phyloP scores from a whole-genome alignment of 2,888 invertebrate genomes.

The Drosophila glabriapex region DNA sequence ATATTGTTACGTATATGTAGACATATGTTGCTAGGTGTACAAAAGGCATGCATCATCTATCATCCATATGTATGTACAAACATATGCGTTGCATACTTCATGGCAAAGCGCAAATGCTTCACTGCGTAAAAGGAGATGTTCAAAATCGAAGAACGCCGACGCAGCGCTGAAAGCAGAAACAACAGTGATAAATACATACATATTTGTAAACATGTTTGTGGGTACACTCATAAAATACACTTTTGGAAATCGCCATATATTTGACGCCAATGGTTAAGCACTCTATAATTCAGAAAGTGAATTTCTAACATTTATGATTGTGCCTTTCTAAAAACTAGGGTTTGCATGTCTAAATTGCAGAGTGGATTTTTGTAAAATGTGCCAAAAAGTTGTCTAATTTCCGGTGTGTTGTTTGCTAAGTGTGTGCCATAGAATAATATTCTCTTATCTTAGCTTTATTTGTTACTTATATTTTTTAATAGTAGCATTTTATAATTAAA shows the following conservation, averaged over 20 bases:
- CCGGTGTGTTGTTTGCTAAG: not conserved
- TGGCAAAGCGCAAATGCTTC: not conserved
- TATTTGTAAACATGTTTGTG: not conserved
- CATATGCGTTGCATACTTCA: not conserved
- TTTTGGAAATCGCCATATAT: not conserved
- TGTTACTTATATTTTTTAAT: not conserved
- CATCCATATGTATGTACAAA: not conserved
- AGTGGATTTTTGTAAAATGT: not conserved
- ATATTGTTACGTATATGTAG: not conserved
- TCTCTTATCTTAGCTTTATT: not conserved
- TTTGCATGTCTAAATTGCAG: not conserved
- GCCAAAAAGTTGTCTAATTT: not conserved
- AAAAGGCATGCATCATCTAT: not conserved
- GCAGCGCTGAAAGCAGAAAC: constrained; percentile 34
- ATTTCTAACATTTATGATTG: not conserved
- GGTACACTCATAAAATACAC: not conserved
- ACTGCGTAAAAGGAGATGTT: constrained; percentile 38
- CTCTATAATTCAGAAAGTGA: not conserved
- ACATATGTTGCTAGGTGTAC: not conserved
- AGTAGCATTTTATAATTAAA: not conserved
- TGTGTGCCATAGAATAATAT: not conserved
- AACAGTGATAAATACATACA: constrained; percentile 2
- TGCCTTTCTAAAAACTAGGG: not conserved
- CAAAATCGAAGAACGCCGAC: constrained; percentile 56
- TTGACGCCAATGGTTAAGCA: not conserved